Percentiles rank a stretch among this genome's conserved stretches.
phyloP scores from a whole-genome alignment of 1,140 invertebrate genomes.

The Helicoverpa armigera region DNA sequence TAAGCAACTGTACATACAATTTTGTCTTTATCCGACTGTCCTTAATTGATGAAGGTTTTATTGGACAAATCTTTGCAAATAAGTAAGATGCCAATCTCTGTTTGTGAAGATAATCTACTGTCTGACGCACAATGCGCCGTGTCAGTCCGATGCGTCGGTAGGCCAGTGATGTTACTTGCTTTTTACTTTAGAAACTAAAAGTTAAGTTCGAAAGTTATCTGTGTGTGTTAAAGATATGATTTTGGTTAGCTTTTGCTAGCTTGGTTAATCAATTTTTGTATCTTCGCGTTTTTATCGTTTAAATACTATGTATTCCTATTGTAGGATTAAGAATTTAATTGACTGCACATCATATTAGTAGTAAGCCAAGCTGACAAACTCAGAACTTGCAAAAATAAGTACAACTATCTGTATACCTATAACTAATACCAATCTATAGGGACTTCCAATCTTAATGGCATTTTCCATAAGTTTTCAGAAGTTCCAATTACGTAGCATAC shows the following conservation, averaged over 20 bases:
- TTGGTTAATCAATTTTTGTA: not conserved
- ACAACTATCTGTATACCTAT: too few species aligned
- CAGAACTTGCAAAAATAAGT: too few species aligned
- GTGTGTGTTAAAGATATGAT: too few species aligned
- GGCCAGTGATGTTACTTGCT: not conserved
- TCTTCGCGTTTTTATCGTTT: not conserved
- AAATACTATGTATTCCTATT: not conserved
- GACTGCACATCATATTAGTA: not conserved
- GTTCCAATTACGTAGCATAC: not conserved
- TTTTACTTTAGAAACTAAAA: not conserved
- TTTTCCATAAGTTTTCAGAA: too few species aligned
- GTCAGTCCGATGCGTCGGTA: not conserved
- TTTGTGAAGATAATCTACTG: constrained; percentile 74
- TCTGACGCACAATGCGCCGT: constrained; percentile 48
- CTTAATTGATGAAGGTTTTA: too few species aligned
- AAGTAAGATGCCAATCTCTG: constrained; percentile 75
- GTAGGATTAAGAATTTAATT: not conserved
- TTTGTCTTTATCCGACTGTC: too few species aligned
- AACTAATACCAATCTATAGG: too few species aligned
- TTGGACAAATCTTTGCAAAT: too few species aligned
- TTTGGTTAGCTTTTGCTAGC: too few species aligned
- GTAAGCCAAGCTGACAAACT: too few species aligned
- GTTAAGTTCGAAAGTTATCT: too few species aligned
- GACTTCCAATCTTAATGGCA: too few species aligned
- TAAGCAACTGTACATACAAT: not conserved